Base-by-base conservation (phyloP, 2,797 vertebrate species). In the Carcharodon carcharias region DNA sequence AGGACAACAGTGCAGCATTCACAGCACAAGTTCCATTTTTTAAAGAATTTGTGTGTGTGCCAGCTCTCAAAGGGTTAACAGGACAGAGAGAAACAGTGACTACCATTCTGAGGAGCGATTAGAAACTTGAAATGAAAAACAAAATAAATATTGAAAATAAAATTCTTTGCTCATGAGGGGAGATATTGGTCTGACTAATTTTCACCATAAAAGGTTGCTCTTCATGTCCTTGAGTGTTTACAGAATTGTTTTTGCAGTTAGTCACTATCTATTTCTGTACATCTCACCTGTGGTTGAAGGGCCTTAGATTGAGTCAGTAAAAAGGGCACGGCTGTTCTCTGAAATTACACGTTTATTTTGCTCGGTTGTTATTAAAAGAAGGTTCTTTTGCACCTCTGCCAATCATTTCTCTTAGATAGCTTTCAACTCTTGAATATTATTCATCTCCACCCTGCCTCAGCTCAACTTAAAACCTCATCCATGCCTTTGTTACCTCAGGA, bases 251-350 rank as follows among this genome's bases (percentile, higher is more conserved):
- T 93, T 26, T 40, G n/a, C 91, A 93, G n/a, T 93, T 45, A 93
- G 91, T 67, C 91, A 93, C 8, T 93, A n/a, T 67, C n/a, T 67
- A 67, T 93, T 93, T 67, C 91, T 93, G 61, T 67, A n/a, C 61
- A 67, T n/a, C 91, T 93, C 40, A 26, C 7, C 91, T 93, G 61
- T 93, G 63, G 61, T 93, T 67, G 21, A 11, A 67, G n/a, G n/a
- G 61, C 61, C 65, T 65, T 40, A 40, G 61, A 61, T 65, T 93
- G 91, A 93, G 58, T 92, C 89, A n/a, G 89, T 63, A 2, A 35
- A 65, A 65, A 65, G 63, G 21, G 21, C 88, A 67, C 4, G 61
- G 61, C 35, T 93, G n/a, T 45, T 65, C 21, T 23, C 63, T 3
- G 21, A 67, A 93, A 40, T 61, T 65, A 45, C 18, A n/a, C 18